Evolutionary conservation across 30 jellyfish, hydroid and myxozoan species (phyloP), one percentile per base, ranked within the genome.

Genomic region (Haliclystus octoradiatus): DNA sequence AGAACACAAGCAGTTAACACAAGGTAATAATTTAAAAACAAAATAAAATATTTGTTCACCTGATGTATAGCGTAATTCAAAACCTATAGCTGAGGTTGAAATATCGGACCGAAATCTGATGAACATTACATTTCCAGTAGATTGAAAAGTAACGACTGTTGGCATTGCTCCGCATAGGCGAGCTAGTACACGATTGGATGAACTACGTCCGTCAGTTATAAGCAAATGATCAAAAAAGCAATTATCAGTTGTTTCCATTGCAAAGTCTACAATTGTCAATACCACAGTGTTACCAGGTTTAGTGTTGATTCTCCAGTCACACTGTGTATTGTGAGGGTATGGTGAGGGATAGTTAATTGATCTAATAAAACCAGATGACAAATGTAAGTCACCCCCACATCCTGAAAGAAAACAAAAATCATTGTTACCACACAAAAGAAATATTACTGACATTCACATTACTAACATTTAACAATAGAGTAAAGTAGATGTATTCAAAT

Each of bases 331-430:
- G 68, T 82, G 68, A n/a, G 66, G 62, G 82, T 84, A 84, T 0
- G 78, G 74, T 19, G 28, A 65, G 12, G 96, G 96, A 71, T 85
- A 85, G 75, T 47, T 47, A 14, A 92, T 93, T 0, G 93, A 77
- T 12, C 74, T 71, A 19, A 85, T 78, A 52, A 72, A 75, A 1
- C 96, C 96, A 24, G 83, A 64, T 0, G 76, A 29, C 22, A 65
- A 63, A n/a, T 71, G 77, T 70, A 85, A 62, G 65, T 46, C 65
- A 50, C 96, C 96, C 12, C 96, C 96, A 46, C 96, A 85, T 12
- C 67, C 96, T 72, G 71, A 26, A 73, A 40, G 25, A 2, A 12
- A 28, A n/a, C 1, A 50, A 30, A 19, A 25, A 32, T n/a, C n/a
- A n/a, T n/a, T n/a, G n/a, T n/a, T n/a, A n/a, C n/a, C n/a, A n/a